Conservation (phyloP, 2,113 vertebrate species). For the Alligator mississippiensis region DNA sequence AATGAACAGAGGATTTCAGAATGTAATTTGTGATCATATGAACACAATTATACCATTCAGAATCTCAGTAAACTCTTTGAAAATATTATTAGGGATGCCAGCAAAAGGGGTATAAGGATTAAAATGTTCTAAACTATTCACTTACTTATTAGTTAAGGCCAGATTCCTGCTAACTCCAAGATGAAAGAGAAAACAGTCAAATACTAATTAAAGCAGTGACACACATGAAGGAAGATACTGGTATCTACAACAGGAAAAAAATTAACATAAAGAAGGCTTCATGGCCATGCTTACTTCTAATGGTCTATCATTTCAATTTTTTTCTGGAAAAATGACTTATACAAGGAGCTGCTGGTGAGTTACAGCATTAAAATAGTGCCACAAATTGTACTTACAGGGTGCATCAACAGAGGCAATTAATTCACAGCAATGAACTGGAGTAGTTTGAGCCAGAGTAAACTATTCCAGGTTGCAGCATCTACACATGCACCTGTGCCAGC, state of each 20-base stretch:
- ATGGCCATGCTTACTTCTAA: conserved; percentile 37
- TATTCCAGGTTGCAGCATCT: too few species aligned
- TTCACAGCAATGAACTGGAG: too few species aligned
- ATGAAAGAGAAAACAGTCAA: conserved; percentile 29
- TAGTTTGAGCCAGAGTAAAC: too few species aligned
- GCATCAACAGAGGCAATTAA: too few species aligned
- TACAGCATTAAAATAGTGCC: not conserved
- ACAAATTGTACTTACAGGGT: too few species aligned
- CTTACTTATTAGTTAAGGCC: conserved; percentile 56
- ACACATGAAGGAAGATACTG: not conserved
- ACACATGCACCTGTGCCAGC: too few species aligned
- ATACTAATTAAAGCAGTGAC: conserved; percentile 50
- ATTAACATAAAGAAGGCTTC: conserved; percentile 19
- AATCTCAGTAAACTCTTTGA: conserved; percentile 41
- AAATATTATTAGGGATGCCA: conserved; percentile 51
- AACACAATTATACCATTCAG: conserved; percentile 53
- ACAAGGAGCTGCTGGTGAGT: not conserved
- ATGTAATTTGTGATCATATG: conserved; percentile 61
- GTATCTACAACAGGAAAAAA: not conserved
- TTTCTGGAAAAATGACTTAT: not conserved
- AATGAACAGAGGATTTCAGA: conserved; percentile 56
- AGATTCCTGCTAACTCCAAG: conserved; percentile 39
- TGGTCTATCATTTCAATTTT: conserved; percentile 43
- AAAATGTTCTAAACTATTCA: conserved; percentile 66
- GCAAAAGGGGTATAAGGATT: conserved; percentile 45